phyloP scores from a whole-genome alignment of 2,888 invertebrate species.

The Parnassius apollo region DNA sequence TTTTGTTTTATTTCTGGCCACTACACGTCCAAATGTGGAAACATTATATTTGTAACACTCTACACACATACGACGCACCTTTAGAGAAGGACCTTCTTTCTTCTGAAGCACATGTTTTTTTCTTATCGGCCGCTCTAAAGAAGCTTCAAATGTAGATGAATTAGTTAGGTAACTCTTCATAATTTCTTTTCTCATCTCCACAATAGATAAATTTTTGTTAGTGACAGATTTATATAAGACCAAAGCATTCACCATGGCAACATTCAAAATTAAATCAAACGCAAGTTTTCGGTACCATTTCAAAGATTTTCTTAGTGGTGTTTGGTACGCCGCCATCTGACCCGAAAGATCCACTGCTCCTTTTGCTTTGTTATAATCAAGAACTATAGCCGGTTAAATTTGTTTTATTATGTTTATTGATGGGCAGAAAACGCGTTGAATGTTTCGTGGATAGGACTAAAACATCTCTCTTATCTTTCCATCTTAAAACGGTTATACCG shows the following conservation, averaged over 20 bases:
- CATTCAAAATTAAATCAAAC: conserved; percentile 30
- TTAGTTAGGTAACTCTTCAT: conserved; percentile 2
- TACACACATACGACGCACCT: conserved; percentile 9
- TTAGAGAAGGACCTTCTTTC: conserved; percentile 14
- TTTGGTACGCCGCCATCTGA: conserved; percentile 26
- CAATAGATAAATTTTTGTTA: not conserved
- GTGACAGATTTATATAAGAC: not conserved
- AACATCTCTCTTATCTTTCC: conserved; percentile 33
- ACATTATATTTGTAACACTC: conserved; percentile 27
- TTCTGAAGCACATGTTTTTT: conserved; percentile 13
- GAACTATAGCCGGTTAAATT: conserved; percentile 28
- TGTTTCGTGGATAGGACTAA: conserved; percentile 33
- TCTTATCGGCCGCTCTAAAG: conserved; percentile 24
- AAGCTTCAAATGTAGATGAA: conserved; percentile 12
- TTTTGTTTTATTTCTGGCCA: conserved; percentile 36
- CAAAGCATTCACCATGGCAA: conserved; percentile 23
- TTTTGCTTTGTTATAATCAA: conserved; percentile 35
- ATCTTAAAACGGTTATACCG: conserved; percentile 31
- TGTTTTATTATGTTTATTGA: conserved; percentile 15
- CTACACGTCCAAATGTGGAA: conserved; percentile 31
- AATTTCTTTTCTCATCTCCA: conserved; percentile 6
- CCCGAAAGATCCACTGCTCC: conserved; percentile 29
- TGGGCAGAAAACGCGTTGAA: conserved; percentile 27
- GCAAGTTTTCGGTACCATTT: conserved; percentile 29
- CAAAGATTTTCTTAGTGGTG: conserved; percentile 26